Evolutionary conservation across 1,140 invertebrate genomes (phyloP), one percentile per base, ranked within the genome.

Genomic region (Brachionus rubens): DNA sequence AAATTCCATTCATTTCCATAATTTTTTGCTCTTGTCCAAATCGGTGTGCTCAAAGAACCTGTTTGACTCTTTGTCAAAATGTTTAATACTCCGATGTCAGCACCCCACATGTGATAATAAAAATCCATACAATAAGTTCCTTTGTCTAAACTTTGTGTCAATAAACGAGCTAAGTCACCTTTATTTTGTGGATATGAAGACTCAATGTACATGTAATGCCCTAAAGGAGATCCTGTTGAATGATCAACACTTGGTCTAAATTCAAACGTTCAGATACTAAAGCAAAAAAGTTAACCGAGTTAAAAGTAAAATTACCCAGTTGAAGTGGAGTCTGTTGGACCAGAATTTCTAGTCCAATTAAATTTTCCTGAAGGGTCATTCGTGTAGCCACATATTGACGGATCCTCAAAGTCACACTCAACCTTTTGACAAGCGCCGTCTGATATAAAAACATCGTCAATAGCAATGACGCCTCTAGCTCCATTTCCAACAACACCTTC

Each of bases 271-370:
- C 14, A 47, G 14, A 47, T 47, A 9, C 19, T n/a, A 2, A 48
- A n/a, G 16, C 16, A n/a, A n/a, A n/a, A n/a, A n/a, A n/a, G n/a
- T n/a, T n/a, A n/a, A n/a, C n/a, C n/a, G n/a, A n/a, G n/a, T n/a
- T n/a, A n/a, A n/a, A 36, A 36, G 9, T 9, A 5, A 36, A 36
- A 36, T 5, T 36, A 82, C 14, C 83, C 82, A 21, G 82, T 82
- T 26, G 77, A 41, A 24, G 54, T 0, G n/a, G 48, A 19, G 88
- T 88, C 0, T 90, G 72, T 91, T 24, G 86, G 84, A 41, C 86
- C 87, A 78, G 88, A 89, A 12, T 88, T 85, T 76, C 89, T 81
- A 24, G 78, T 85, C 91, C 91, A 92, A 79, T 91, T 90, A 79
- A 91, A 91, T 79, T 91, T 48, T 19, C 30, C 68, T 9, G 68